These are phyloP conservation scores for Meloidogyne hapla DNA, from an alignment of 1,140 invertebrate species.

Conservation along the genomic window DNA sequence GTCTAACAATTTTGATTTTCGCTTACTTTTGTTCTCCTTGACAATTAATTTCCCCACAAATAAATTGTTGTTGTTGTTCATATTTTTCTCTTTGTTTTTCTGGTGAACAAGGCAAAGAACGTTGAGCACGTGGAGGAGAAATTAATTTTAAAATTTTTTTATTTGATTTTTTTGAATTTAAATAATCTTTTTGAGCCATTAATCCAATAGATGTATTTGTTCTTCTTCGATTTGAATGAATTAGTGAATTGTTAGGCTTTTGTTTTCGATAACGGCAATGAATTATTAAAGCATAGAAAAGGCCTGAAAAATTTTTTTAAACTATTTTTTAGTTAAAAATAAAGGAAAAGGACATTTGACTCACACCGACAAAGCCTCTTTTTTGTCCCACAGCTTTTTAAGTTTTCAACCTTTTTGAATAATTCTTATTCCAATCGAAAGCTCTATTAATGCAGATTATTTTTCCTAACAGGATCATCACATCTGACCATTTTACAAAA, in stretches of 20 bases:
- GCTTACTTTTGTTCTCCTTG: neutral
- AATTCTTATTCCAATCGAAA: no score
- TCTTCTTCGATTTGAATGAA: neutral
- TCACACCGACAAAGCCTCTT: no score
- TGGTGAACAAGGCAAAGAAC: neutral
- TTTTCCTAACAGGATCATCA: no score
- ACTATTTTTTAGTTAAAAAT: neutral
- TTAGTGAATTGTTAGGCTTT: neutral
- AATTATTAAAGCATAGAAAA: slow-evolving; percentile 25
- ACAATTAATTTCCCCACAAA: neutral
- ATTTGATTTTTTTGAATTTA: neutral
- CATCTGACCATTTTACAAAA: no score
- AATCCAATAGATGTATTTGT: neutral
- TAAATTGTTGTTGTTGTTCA: neutral
- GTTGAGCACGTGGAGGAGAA: slow-evolving; percentile 14
- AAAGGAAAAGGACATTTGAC: neutral
- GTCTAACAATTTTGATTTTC: neutral
- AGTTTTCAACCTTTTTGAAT: no score
- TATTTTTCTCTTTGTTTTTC: slow-evolving; percentile 22
- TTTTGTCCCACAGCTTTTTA: no score
- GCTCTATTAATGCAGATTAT: no score
- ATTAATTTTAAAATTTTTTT: slow-evolving; percentile 17
- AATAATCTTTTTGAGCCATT: neutral
- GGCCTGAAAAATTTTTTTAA: slow-evolving; percentile 14
- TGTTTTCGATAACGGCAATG: slow-evolving; percentile 26